A percentile compares a stretch with the other conserved stretches of the same genome.
phyloP scores from a whole-genome alignment of 2,888 invertebrate species.

The Thereva nobilitata region DNA sequence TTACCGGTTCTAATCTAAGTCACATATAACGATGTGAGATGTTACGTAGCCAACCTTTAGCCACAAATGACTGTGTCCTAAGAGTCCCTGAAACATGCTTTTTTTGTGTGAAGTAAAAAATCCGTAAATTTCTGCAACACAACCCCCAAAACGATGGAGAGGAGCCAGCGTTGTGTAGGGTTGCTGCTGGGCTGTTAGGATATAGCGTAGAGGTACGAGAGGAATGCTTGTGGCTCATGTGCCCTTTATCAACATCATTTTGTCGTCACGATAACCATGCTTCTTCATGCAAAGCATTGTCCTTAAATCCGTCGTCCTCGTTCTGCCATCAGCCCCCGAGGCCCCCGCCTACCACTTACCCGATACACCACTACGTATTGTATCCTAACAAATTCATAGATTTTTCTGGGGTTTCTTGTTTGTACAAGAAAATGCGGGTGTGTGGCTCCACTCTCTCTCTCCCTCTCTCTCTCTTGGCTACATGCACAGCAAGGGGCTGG shows the following conservation, averaged over 20 bases:
- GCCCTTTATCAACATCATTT: conserved; percentile 14
- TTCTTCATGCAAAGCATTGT: background rate
- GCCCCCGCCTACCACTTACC: too few relatives aligned
- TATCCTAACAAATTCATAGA: conserved; percentile 2
- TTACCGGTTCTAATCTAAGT: too few relatives aligned
- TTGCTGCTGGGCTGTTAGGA: too few relatives aligned
- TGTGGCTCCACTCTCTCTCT: background rate
- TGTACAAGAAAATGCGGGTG: background rate
- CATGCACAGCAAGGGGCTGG: too few relatives aligned
- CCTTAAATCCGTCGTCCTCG: too few relatives aligned
- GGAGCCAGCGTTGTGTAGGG: too few relatives aligned
- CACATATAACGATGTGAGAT: background rate
- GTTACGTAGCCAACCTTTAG: conserved; percentile 1
- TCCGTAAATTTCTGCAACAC: conserved; percentile 20
- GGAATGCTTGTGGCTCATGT: background rate
- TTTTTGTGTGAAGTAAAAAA: conserved; percentile 15
- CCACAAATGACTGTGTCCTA: conserved; percentile 23
- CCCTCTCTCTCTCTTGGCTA: too few relatives aligned
- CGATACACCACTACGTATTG: background rate
- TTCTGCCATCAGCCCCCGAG: too few relatives aligned
- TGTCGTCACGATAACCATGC: background rate
- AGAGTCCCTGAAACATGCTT: too few relatives aligned
- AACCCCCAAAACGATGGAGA: background rate
- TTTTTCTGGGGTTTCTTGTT: conserved; percentile 5
- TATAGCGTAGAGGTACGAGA: too few relatives aligned